phyloP scores from a whole-genome alignment of 2,113 vertebrate genomes.

The Neolamprologus falcicula region DNA sequence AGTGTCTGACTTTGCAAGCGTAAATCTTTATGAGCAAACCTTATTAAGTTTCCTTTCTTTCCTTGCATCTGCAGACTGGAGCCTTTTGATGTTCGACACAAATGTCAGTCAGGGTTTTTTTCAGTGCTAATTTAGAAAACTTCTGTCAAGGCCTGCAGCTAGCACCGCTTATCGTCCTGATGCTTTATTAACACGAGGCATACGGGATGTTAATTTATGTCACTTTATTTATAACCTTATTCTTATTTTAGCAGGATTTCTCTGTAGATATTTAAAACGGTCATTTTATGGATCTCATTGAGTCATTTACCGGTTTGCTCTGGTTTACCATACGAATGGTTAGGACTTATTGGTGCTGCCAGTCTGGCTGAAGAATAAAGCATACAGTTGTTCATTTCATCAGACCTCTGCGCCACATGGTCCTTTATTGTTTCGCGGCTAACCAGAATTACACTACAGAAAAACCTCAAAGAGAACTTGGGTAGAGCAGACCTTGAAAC shows the following conservation, averaged over 20 bases:
- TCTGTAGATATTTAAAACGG: not conserved
- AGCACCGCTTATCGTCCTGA: not conserved
- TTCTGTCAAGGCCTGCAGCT: not conserved
- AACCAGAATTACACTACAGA: slow-evolving; percentile 17
- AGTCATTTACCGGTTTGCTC: not conserved
- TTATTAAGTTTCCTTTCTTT: slow-evolving; percentile 38
- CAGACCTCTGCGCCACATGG: slow-evolving; percentile 16
- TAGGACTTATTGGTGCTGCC: not conserved
- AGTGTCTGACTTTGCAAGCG: slow-evolving; percentile 11
- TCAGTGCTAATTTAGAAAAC: slow-evolving; percentile 48
- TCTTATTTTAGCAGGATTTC: not conserved
- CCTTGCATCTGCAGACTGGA: not conserved
- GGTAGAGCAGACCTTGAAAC: not conserved
- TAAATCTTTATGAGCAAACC: slow-evolving; percentile 46
- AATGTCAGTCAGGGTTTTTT: slow-evolving; percentile 27
- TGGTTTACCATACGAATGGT: not conserved
- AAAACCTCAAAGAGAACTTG: slow-evolving; percentile 40
- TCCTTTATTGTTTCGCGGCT: slow-evolving; percentile 33
- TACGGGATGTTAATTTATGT: not conserved
- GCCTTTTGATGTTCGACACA: slow-evolving; percentile 50
- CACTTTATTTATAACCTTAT: slow-evolving; percentile 2
- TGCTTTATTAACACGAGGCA: not conserved
- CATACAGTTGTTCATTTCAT: not conserved
- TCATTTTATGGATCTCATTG: not conserved
- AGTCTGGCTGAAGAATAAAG: not conserved